Base-by-base conservation (phyloP, 1,140 invertebrate genomes). In the Apis cerana region DNA sequence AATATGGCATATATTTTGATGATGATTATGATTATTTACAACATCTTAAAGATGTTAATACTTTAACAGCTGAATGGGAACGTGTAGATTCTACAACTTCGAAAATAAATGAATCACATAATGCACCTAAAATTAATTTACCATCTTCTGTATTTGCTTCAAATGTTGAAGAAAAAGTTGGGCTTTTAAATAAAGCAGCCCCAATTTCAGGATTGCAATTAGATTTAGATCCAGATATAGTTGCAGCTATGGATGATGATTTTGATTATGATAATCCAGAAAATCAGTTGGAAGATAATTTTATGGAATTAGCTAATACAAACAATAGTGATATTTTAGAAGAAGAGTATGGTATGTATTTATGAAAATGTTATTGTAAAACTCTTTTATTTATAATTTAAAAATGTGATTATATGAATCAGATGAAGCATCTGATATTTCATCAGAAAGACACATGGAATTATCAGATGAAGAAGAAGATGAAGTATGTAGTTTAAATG, bases 1-100 rank as follows among this genome's bases (percentile, higher is more conserved):
- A 99, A 93, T 99, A 96, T 96, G 98, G 98, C n/a, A 97, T 99
- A 75, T 99, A 97, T 92, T 99, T 96, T 94, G 98, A 99, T 92
- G 98, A 99, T 94, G 97, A 99, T 87, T 99, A 99, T 91, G 96
- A 99, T 92, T 99, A 99, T 91, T 93, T 99, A 83, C 97, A 99
- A 93, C 98, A 99, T 95, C 94, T 99, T 69, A 96, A 96, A 90
- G 97, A 98, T 88, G 94, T 93, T 75, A 95, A 93, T 88, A 94
- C 95, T 85, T 89, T 95, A n/a, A 80, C 87, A 7, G 54, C 82
- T 13, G 92, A 94, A 69, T 93, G 91, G 90, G 89, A 92, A 85
- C 85, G 88, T 54, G 76, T 93, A 0, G 91, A 94, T 72, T 77
- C 15, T 86, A 87, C 69, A 82, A 90, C 19, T 15, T 70, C 74